Base-by-base conservation (phyloP, 2,113 vertebrate species). In the Setophaga petechia region DNA sequence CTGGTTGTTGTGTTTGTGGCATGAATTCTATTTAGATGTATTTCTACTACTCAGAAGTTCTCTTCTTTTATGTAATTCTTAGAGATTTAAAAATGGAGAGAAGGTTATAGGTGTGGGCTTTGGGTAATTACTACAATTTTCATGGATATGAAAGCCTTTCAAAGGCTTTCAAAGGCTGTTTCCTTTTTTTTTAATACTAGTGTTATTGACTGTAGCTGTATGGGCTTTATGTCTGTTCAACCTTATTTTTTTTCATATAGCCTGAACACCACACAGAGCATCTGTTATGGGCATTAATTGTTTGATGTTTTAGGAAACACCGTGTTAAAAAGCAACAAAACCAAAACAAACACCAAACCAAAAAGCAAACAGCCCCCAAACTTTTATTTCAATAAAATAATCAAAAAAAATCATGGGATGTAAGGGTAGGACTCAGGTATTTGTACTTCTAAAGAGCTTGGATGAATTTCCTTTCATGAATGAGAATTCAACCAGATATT, bases 91-190 rank as follows among this genome's bases (percentile, higher is more conserved):
- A 41, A 65, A 65, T 31, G 0, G 27, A 79, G 7, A 58, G 52
- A n/a, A 49, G 9, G 8, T 23, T 67, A 24, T 1, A 31, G 3
- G 8, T 44, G 3, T 52, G 4, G 21, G 12, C 24, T 21, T 71
- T 5, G 9, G 20, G 6, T 54, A 74, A 74, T n/a, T 54, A 11
- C 11, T 51, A 2, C 5, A 10, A 3, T 14, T 66, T 71, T 58
- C 7, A 30, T 27, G 7, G 15, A 3, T 16, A 21, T 1, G 0
- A 9, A 63, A 21, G n/a, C 9, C 8, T 37, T 37, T 37, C 37
- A 37, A 37, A 37, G 37, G 37, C 37, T 63, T 87, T 84, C 27
- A 59, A 27, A 37, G 20, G 12, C 3, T 71, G 10, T 59, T 79
- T 69, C 10, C 20, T 15, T 12, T 11, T 11, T 51, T 51, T 88